Evolutionary conservation across 1,140 invertebrate species (phyloP).

Genomic region (Drosophila lacertosa): DNA sequence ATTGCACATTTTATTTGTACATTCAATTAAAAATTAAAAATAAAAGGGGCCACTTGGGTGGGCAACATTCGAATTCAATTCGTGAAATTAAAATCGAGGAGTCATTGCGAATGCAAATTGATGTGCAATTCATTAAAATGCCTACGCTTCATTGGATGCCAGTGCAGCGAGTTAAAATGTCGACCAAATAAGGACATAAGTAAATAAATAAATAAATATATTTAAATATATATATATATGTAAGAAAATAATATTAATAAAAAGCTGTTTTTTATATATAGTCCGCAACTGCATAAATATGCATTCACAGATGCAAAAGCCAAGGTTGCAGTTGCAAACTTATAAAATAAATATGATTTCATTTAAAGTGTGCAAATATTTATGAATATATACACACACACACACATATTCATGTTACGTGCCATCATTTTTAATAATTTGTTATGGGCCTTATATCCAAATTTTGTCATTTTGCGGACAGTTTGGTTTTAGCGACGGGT

Average conservation of each 20-base stretch:
- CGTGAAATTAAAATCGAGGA: slow-evolving; percentile 62
- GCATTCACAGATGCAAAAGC: slow-evolving; percentile 13
- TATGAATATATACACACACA: slow-evolving; percentile 18
- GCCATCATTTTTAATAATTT: slow-evolving; percentile 19
- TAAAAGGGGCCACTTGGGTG: slow-evolving; percentile 4
- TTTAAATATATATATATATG: slow-evolving; percentile 4
- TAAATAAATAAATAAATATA: slow-evolving; percentile 6
- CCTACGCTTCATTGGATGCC: slow-evolving; percentile 58
- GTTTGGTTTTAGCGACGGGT: slow-evolving; percentile 35
- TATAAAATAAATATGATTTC: slow-evolving; percentile 14
- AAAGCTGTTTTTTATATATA: too few species aligned
- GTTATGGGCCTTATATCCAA: slow-evolving; percentile 43
- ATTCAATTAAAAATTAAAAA: slow-evolving; percentile 64
- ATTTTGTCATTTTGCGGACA: slow-evolving; percentile 67
- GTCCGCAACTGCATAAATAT: slow-evolving; percentile 1
- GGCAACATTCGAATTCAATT: slow-evolving; percentile 32
- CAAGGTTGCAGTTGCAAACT: not conserved
- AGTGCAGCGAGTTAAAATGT: slow-evolving; percentile 57
- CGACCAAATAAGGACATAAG: slow-evolving; percentile 17
- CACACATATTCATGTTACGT: too few species aligned
- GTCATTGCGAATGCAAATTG: slow-evolving; percentile 66
- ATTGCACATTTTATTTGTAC: slow-evolving; percentile 41
- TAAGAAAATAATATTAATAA: slow-evolving; percentile 15
- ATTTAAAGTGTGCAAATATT: slow-evolving; percentile 32
- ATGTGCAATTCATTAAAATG: slow-evolving; percentile 76